phyloP scores from a whole-genome alignment of 2,113 vertebrate genomes.

The Phasianus colchicus region DNA sequence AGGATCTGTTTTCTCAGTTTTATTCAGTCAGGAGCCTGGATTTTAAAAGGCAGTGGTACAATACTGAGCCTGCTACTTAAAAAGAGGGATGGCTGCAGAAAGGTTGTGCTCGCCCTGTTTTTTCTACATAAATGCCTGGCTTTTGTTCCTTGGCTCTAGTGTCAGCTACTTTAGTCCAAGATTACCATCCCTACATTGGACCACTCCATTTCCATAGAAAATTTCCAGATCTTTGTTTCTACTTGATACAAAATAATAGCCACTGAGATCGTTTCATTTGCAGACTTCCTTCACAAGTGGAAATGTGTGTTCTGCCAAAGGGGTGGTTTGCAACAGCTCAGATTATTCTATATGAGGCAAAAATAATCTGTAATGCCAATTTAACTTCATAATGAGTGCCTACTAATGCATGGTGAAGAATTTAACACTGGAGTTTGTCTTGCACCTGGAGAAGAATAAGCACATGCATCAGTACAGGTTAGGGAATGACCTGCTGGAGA shows the following conservation, averaged over 20 bases:
- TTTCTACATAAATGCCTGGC: slow-evolving; percentile 35
- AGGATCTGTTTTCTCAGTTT: slow-evolving; percentile 35
- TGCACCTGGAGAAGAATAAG: no score
- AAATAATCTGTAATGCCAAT: background rate
- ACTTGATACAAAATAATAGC: background rate
- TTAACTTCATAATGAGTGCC: background rate
- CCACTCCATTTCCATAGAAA: slow-evolving; percentile 26
- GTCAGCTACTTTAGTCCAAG: background rate
- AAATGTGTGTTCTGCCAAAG: background rate
- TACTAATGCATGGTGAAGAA: background rate
- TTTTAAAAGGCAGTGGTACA: slow-evolving; percentile 20
- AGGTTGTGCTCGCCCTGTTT: background rate
- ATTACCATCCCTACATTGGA: background rate
- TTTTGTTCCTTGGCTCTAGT: slow-evolving; percentile 22
- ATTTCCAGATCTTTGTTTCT: background rate
- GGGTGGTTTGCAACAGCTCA: background rate
- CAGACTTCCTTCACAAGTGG: background rate
- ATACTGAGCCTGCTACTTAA: background rate
- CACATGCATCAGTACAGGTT: no score
- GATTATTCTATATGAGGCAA: background rate
- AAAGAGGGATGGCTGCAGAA: slow-evolving; percentile 22
- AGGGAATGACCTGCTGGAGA: no score
- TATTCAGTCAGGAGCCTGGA: background rate
- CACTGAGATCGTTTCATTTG: background rate
- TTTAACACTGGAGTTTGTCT: background rate